These are phyloP conservation scores for Adineta ricciae DNA, from an alignment of 2,888 invertebrate species.

Conservation along the genomic window DNA sequence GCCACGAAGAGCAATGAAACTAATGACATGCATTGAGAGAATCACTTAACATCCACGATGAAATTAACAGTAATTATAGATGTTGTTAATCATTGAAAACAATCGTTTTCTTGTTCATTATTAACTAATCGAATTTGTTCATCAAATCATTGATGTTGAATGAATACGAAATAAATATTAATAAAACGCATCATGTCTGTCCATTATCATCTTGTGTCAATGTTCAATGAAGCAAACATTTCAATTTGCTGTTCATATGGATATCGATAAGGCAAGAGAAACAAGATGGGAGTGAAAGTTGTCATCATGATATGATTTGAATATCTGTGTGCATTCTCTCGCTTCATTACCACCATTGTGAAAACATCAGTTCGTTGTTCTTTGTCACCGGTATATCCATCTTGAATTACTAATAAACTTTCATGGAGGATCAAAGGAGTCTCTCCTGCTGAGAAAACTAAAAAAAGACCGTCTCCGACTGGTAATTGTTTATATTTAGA, in stretches of 20 bases:
- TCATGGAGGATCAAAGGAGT: neutral
- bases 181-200: neutral
- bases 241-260: neutral
- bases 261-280: neutral
- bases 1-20: neutral
- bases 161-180: neutral
- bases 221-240: slow-evolving; percentile 1
- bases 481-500: neutral
- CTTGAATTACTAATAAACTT: neutral
- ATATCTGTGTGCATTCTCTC: neutral
- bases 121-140: neutral
- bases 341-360: neutral
- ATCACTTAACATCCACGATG: neutral
- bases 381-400: neutral
- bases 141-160: neutral
- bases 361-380: neutral
- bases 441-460: neutral
- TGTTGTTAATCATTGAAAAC: neutral
- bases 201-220: neutral
- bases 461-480: neutral
- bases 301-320: neutral
- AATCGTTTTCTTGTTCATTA: neutral
- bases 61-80: neutral
- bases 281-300: neutral
- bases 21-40: neutral